A percentile compares a stretch with the other conserved stretches of the same genome.
These are phyloP conservation scores for Danaus plexippus DNA, from an alignment of 1,140 invertebrate genomes.

Conservation along the genomic window DNA sequence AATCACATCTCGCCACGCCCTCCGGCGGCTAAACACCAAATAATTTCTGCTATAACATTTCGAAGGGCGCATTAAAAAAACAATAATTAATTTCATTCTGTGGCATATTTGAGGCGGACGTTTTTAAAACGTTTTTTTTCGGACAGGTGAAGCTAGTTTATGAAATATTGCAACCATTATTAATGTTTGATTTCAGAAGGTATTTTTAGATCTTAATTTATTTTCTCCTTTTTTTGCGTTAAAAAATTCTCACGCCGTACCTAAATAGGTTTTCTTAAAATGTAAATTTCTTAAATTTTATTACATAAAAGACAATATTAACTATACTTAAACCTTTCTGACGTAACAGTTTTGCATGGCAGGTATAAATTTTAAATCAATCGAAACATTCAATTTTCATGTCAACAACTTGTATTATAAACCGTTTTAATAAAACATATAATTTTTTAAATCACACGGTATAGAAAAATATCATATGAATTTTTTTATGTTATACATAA, in stretches of 20 bases:
- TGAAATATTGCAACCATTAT: constrained; percentile 41
- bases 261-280: constrained; percentile 3
- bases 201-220: constrained; percentile 11
- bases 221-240: constrained; percentile 2
- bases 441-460: no score
- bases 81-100: constrained; percentile 65
- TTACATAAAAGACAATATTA: no score
- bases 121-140: constrained; percentile 33
- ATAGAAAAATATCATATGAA: no score
- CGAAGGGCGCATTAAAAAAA: constrained; percentile 50
- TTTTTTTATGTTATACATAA: no score
- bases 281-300: background rate
- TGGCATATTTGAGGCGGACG: constrained; percentile 52
- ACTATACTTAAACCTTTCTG: background rate
- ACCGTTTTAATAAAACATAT: no score
- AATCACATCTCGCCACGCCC: constrained; percentile 60
- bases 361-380: no score
- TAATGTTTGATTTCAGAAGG: constrained; percentile 23
- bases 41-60: constrained; percentile 65
- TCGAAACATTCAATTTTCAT: no score
- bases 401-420: no score
- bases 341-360: background rate
- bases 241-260: constrained; percentile 1
- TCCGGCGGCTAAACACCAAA: constrained; percentile 67
- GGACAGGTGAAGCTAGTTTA: constrained; percentile 54